Evolutionary conservation across 2,888 invertebrate species (phyloP).

Genomic region (Cephalotes varians): DNA sequence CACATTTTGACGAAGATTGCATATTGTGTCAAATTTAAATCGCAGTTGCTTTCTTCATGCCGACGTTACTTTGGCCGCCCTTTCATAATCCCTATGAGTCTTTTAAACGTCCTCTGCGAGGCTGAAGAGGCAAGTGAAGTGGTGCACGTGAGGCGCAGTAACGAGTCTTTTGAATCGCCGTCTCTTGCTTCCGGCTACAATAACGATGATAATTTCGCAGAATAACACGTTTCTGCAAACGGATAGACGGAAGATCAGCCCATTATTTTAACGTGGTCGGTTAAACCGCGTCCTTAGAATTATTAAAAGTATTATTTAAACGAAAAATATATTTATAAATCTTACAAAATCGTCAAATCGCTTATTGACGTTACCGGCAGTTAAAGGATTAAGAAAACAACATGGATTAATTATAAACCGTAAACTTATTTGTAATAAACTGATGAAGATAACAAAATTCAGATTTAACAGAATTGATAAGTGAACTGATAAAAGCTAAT

Average conservation of each 20-base stretch:
- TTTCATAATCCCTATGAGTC: conserved; percentile 56
- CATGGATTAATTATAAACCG: background rate
- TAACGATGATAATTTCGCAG: conserved; percentile 42
- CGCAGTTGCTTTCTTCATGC: background rate
- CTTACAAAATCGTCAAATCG: too few relatives aligned
- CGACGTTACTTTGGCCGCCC: conserved; percentile 39
- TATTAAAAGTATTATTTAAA: background rate
- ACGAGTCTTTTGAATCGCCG: conserved; percentile 46
- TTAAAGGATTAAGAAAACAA: conserved; percentile 4
- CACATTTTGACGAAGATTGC: background rate
- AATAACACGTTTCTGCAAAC: conserved; percentile 36
- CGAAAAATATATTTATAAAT: background rate
- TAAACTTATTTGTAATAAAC: background rate
- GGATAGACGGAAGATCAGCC: background rate
- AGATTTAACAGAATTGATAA: background rate
- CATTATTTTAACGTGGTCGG: background rate
- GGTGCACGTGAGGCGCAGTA: conserved; percentile 33
- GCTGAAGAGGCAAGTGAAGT: conserved; percentile 44
- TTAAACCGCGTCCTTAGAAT: background rate
- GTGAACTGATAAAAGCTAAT: background rate
- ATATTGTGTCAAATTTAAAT: conserved; percentile 8
- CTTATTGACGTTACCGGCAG: too few relatives aligned
- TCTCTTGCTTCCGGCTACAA: conserved; percentile 41
- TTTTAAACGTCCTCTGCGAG: conserved; percentile 55
- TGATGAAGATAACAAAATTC: background rate